phyloP scores from a whole-genome alignment of 2,888 invertebrate species.

The Caenorhabditis plicata region DNA sequence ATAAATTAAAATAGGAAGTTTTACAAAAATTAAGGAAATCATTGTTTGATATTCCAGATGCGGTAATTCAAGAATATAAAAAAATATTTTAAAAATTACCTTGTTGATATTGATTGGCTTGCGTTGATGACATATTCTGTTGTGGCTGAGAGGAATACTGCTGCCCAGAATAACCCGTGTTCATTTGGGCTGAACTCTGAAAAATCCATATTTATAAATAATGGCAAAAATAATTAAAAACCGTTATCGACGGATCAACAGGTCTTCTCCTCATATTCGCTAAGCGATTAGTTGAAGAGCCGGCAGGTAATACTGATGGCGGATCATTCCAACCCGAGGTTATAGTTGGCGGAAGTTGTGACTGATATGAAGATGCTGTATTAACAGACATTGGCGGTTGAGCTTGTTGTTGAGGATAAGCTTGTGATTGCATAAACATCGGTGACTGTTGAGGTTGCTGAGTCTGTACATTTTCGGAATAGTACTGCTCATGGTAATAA shows the following conservation, averaged over 20 bases:
- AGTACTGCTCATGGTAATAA: too few species aligned
- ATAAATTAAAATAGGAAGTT: neutral
- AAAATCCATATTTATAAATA: too few species aligned
- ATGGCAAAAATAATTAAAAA: too few species aligned
- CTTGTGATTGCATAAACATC: neutral
- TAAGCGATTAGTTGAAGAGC: constrained; percentile 22
- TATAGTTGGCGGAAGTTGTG: constrained; percentile 28
- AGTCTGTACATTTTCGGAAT: too few species aligned
- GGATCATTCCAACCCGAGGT: constrained; percentile 55
- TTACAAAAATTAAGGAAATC: too few species aligned
- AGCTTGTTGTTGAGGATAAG: constrained; percentile 1
- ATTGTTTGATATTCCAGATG: constrained; percentile 2
- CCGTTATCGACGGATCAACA: constrained; percentile 44
- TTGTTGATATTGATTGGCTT: constrained; percentile 3
- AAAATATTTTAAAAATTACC: neutral
- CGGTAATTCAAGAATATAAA: neutral
- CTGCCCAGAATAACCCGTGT: neutral
- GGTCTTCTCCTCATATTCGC: constrained; percentile 37
- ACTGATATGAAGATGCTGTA: constrained; percentile 22
- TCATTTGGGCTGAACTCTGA: too few species aligned
- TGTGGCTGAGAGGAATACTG: constrained; percentile 5
- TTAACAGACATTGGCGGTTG: neutral
- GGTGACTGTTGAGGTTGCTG: constrained; percentile 1
- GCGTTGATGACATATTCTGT: constrained; percentile 4
- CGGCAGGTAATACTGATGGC: constrained; percentile 23